Evolutionary conservation across 2,113 vertebrate species (phyloP).

Genomic region (Vanacampus margaritifer): DNA sequence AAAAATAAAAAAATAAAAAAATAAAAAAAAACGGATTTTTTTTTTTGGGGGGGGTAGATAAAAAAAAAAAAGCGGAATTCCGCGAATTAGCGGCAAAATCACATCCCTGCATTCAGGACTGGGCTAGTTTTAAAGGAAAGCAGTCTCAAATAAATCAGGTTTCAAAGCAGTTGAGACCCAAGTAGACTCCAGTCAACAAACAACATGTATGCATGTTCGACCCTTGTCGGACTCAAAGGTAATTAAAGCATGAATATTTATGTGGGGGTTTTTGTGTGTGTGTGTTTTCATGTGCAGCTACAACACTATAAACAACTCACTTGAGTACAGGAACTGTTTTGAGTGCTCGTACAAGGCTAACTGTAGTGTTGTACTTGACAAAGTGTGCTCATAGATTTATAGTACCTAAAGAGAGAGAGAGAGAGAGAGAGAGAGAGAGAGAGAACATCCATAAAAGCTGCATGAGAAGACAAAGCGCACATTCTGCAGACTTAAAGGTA

Average conservation of each 20-base stretch:
- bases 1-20: too few species aligned
- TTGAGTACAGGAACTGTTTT: not conserved
- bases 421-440: not conserved
- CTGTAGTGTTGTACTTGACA: not conserved
- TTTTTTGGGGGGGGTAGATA: too few species aligned
- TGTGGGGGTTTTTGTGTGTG: not conserved
- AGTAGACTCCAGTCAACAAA: not conserved
- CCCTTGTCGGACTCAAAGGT: not conserved
- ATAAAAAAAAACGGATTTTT: too few species aligned
- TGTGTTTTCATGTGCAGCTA: not conserved
- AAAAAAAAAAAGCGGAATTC: too few species aligned
- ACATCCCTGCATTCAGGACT: too few species aligned
- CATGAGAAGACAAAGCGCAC: conserved; percentile 7
- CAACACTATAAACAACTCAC: not conserved
- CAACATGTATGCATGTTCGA: too few species aligned
- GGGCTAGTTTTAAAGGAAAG: not conserved
- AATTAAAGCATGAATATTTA: not conserved
- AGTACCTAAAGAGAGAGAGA: not conserved
- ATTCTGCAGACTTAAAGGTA: not conserved
- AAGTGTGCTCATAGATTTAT: not conserved
- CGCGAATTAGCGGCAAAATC: too few species aligned
- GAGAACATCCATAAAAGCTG: conserved; percentile 4
- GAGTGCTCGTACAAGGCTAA: not conserved
- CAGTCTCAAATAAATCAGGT: not conserved
- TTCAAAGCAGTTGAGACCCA: not conserved